A percentile compares a stretch with the other conserved stretches of the same genome.
phyloP scores from a whole-genome alignment of 1,140 invertebrate species.

The Heliconius hermathena region DNA sequence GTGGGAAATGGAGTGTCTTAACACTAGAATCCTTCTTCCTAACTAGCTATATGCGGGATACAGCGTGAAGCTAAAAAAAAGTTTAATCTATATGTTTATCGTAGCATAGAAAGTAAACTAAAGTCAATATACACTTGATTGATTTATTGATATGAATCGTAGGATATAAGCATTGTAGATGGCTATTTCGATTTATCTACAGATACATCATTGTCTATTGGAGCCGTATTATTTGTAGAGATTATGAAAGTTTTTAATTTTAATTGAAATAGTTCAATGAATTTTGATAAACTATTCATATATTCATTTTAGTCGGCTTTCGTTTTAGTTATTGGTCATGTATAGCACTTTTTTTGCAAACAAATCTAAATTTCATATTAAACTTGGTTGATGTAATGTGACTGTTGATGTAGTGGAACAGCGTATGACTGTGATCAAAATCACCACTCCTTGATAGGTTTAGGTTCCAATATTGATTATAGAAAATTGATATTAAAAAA shows the following conservation, averaged over 20 bases:
- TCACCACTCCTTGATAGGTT: neutral
- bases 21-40: neutral
- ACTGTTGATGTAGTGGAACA: no score
- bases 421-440: neutral
- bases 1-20: no score
- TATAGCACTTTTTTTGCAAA: no score
- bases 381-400: no score
- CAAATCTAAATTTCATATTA: no score
- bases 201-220: neutral
- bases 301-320: neutral
- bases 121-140: constrained; percentile 19
- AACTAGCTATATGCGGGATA: neutral
- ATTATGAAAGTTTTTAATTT: neutral
- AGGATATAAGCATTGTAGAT: neutral
- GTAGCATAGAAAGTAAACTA: constrained; percentile 5
- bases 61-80: neutral
- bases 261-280: neutral
- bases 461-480: neutral
- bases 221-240: neutral
- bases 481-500: no score
- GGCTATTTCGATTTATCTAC: neutral
- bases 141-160: constrained; percentile 23
- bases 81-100: neutral
- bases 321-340: no score
- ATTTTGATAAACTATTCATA: neutral